Evolutionary conservation across 2,888 invertebrate species (phyloP).

Genomic region (Trachelus stipa): DNA sequence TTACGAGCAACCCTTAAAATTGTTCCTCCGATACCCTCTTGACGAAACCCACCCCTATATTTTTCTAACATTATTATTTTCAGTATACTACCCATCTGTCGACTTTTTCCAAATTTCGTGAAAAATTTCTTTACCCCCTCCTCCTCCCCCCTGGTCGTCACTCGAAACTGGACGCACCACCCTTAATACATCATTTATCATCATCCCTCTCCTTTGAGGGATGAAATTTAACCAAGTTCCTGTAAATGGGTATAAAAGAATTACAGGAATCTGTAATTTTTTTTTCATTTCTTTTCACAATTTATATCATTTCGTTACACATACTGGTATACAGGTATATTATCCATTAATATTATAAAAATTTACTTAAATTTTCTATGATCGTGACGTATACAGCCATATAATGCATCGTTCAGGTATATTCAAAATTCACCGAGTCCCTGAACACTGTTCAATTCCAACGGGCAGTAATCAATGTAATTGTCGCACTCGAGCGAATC

Average conservation of each 20-base stretch:
- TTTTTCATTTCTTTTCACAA: no score
- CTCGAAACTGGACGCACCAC: background rate
- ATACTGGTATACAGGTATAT: background rate
- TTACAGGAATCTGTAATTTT: no score
- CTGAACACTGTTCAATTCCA: constrained; percentile 52
- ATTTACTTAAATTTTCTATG: background rate
- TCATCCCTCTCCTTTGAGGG: background rate
- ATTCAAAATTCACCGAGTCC: background rate
- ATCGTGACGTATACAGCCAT: background rate
- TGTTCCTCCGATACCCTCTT: background rate
- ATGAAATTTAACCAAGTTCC: no score
- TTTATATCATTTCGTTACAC: background rate
- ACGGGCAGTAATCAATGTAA: constrained; percentile 55
- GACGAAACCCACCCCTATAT: background rate
- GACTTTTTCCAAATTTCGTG: background rate
- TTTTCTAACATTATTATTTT: background rate
- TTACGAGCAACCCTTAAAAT: background rate
- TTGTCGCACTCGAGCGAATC: constrained; percentile 48
- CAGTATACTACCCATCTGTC: no score
- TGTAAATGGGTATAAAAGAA: no score
- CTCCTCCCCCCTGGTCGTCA: background rate
- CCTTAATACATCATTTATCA: background rate
- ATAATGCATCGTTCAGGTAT: background rate
- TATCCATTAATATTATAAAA: background rate
- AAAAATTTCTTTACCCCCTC: background rate